A percentile compares a stretch with the other conserved stretches of the same genome.
These are phyloP conservation scores for Drosophila sordidula DNA, from an alignment of 2,888 invertebrate genomes.

Conservation along the genomic window DNA sequence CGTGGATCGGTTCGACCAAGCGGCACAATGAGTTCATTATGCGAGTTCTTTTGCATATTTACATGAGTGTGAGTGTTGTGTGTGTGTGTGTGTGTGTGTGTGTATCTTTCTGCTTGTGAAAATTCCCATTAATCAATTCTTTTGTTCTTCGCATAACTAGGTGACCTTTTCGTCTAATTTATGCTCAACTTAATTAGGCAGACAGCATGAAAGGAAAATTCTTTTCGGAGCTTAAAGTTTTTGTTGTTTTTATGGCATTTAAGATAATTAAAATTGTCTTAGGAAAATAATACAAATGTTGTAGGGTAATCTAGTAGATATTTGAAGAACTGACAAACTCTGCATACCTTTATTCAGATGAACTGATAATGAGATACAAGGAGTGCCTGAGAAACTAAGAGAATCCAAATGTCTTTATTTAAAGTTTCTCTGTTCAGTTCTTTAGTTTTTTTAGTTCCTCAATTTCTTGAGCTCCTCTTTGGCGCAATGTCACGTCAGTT, in stretches of 20 bases:
- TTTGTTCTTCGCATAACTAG: conserved; percentile 68
- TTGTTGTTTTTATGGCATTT: neutral
- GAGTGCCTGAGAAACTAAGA: neutral
- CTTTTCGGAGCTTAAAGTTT: conserved; percentile 1
- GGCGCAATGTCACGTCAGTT: conserved; percentile 41
- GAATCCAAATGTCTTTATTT: neutral
- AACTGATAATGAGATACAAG: too few species aligned
- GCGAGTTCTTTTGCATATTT: conserved; percentile 44
- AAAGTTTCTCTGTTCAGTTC: neutral
- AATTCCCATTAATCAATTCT: conserved; percentile 75
- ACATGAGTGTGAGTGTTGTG: neutral
- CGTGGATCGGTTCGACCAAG: conserved; percentile 29
- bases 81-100: neutral
- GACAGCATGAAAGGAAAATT: conserved; percentile 37
- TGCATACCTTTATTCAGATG: neutral
- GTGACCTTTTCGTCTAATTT: conserved; percentile 69
- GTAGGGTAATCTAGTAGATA: too few species aligned
- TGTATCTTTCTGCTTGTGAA: conserved; percentile 52
- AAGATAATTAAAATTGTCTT: conserved; percentile 15
- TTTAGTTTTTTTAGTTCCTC: too few species aligned
- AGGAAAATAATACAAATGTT: neutral
- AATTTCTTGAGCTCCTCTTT: conserved; percentile 12
- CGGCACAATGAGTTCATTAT: conserved; percentile 68
- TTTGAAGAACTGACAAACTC: neutral
- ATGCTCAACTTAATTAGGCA: conserved; percentile 58